These are phyloP conservation scores for Anguilla marmorata DNA, from an alignment of 2,797 vertebrate species.

Conservation along the genomic window DNA sequence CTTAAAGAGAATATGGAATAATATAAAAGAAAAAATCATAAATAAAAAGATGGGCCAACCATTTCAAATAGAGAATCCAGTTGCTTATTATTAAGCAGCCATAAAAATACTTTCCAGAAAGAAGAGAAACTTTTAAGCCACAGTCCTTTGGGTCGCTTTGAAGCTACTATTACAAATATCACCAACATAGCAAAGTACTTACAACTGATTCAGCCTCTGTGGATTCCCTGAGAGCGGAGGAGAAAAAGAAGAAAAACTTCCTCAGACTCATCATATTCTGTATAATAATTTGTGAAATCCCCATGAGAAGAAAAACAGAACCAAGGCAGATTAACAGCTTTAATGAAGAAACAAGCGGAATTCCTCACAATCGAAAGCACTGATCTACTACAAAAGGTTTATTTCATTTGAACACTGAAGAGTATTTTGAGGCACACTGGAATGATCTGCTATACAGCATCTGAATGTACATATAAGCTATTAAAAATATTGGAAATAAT, in stretches of 20 bases:
- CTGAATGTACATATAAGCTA: background rate
- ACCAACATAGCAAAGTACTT: constrained; percentile 68
- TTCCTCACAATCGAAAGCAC: background rate
- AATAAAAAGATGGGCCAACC: background rate
- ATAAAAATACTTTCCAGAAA: background rate
- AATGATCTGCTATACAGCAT: background rate
- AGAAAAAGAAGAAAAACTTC: constrained; percentile 40
- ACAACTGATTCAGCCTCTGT: constrained; percentile 92
- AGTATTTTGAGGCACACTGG: background rate
- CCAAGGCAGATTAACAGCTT: background rate
- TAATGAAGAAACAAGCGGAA: background rate
- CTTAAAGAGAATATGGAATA: background rate
- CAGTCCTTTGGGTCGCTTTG: background rate
- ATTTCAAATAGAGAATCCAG: background rate
- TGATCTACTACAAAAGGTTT: background rate
- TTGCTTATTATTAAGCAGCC: background rate
- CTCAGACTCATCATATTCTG: background rate
- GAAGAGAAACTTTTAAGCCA: background rate
- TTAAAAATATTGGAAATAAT: background rate
- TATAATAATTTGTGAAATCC: background rate
- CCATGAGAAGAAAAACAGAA: background rate
- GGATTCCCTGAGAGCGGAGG: constrained; percentile 79
- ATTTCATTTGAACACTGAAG: background rate
- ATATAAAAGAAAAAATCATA: background rate
- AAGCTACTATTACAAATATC: background rate